Base-by-base conservation (phyloP, 1,140 invertebrate species). In the Dendrolimus kikuchii region DNA sequence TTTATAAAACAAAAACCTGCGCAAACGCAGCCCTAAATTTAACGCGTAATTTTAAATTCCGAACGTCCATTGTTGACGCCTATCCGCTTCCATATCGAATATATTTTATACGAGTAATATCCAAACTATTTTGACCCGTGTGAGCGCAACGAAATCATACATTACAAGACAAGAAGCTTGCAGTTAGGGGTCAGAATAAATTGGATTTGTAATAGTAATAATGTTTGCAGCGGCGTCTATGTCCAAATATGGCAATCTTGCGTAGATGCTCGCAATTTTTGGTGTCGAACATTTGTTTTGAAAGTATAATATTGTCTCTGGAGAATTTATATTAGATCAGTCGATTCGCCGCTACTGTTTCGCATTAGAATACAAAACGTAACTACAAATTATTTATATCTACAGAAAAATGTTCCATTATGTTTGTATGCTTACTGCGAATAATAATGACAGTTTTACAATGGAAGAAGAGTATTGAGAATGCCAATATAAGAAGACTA, bases 21-120 rank as follows among this genome's bases (percentile, higher is more conserved):
- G 49, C 56, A 51, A 40, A 51, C 54, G 48, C 68, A 71, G 47
- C 71, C 71, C 71, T 71, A 60, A 54, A 65, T 59, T 68, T 64
- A 60, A 61, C 68, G 59, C 64, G 64, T 64, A 70, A 74, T 74
- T 74, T 74, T 64, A 74, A 74, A 74, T 71, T 74, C 66, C 66
- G 49, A 74, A 56, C 60, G 63, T 51, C 68, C 68, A 71, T 74
- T 74, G 71, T 74, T 67, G 68, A 68, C 71, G 65, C 63, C 65
- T 70, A 74, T 74, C 68, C 71, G 52, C 47, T 65, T 51, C 60
- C 62, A 67, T 61, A 71, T 74, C 71, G 62, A 55, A 51, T 62
- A 60, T 71, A 68, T 71, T 71, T 70, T 66, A 66, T 70, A 62
- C 60, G 44, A 44, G 47, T 43, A 44, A 49, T 52, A 38, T 57